phyloP scores from a whole-genome alignment of 2,113 vertebrate species.

The Gasterosteus nipponicus region DNA sequence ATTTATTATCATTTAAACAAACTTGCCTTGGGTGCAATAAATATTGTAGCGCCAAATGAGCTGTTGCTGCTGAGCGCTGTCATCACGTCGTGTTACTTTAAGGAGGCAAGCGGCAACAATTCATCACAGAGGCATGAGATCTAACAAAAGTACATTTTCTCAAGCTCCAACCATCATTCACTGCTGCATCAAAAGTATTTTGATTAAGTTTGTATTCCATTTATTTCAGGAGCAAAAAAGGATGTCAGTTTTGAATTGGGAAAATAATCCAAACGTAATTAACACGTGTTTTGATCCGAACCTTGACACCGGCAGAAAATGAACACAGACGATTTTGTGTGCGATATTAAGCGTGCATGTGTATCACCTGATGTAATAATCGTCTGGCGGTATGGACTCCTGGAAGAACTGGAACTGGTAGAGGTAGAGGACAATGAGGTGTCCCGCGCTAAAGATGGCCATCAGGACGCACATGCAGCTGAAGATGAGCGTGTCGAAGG shows the following conservation, averaged over 20 bases:
- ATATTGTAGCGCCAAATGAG: conserved; percentile 7
- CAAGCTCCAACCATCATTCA: background rate
- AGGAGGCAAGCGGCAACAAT: background rate
- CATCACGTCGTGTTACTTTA: conserved; percentile 24
- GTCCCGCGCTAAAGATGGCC: conserved; percentile 96
- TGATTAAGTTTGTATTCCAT: background rate
- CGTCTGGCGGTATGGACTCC: conserved; percentile 86
- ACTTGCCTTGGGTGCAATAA: conserved; percentile 20
- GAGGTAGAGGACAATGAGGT: conserved; percentile 94
- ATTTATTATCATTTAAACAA: conserved; percentile 69
- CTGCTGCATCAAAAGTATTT: background rate
- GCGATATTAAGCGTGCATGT: background rate
- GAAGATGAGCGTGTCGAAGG: conserved; percentile 94
- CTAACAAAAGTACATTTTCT: background rate
- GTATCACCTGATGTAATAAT: conserved; percentile 90
- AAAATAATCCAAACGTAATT: background rate
- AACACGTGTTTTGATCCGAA: background rate
- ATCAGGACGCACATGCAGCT: conserved; percentile 98
- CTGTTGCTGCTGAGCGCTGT: conserved; percentile 14
- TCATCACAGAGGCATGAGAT: background rate
- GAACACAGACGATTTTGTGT: background rate
- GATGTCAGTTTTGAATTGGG: background rate
- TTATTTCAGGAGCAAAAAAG: background rate
- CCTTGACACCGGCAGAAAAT: background rate
- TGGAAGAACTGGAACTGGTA: conserved; percentile 99